Conservation (phyloP, 2,888 invertebrate species). For the Lithophane socia region DNA sequence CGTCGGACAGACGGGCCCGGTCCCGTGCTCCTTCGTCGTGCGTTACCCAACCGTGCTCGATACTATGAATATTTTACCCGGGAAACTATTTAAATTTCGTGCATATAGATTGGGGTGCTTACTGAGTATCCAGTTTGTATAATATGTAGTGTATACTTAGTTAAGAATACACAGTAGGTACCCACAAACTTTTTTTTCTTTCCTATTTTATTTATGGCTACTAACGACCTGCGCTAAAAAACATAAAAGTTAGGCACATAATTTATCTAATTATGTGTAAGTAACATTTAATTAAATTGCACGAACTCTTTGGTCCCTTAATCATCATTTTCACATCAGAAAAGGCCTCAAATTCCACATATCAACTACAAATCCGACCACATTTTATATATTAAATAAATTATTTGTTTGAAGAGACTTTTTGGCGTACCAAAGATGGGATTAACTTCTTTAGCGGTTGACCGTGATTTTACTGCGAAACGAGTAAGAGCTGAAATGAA, state of each 20-base stretch:
- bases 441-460: conserved; percentile 6
- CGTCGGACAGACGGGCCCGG: background rate
- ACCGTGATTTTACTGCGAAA: background rate
- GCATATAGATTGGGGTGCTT: conserved; percentile 48
- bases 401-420: conserved; percentile 14
- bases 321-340: background rate
- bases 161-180: background rate
- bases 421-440: conserved; percentile 3
- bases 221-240: background rate
- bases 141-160: background rate
- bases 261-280: background rate
- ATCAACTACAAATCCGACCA: background rate
- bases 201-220: background rate
- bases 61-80: conserved; percentile 56
- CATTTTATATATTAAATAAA: conserved; percentile 2
- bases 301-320: no score
- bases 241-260: background rate
- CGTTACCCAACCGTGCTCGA: conserved; percentile 28
- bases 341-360: background rate
- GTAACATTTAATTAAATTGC: background rate
- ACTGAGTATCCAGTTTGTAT: background rate
- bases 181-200: no score
- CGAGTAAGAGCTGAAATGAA: background rate
- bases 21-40: conserved; percentile 11
- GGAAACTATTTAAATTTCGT: conserved; percentile 36